Evolutionary conservation across 2,113 vertebrate genomes (phyloP), one percentile per base, ranked within the genome.

Genomic region (Indicator maculatus): DNA sequence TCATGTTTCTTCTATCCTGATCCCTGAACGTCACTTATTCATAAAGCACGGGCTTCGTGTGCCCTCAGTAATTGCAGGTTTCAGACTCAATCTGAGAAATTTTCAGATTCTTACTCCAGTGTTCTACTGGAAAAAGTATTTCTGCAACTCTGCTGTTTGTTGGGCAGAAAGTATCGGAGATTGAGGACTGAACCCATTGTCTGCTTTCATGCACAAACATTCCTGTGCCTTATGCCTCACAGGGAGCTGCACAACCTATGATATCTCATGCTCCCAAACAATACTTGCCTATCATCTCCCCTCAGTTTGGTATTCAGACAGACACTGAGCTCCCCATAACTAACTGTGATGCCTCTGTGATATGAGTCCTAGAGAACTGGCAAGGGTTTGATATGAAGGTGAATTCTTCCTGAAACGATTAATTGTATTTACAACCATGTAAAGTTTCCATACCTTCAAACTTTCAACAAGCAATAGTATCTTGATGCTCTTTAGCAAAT

Each of bases 281-380:
- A 23, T 72, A 6, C 3, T 69, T 66, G 5, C 4, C 4, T 64
- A 2, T 24, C 3, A 0, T 41, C 31, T 65, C 11, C 27, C 23
- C 39, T 38, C 8, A 3, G 8, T 31, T 17, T 38, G 11, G n/a
- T 41, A 27, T 16, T 45, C 78, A 83, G 27, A 16, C 21, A 21
- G 11, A 87, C 53, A n/a, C 39, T 50, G 63, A 79, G 21, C 24
- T 75, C 16, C 26, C 9, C 38, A 70, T 30, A 6, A 26, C 60
- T 28, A 44, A 21, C 24, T n/a, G 15, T 0, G 1, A 13, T 26
- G 9, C 6, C 11, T 33, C 24, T 33, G 31, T 12, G 24, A n/a
- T 30, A 18, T 31, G 59, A n/a, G 31, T 19, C 21, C 28, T 83
- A 53, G 26, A 64, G 53, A 75, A 12, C 24, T 28, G 26, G 31